These are phyloP conservation scores for Achlya flavicornis DNA, from an alignment of 2,888 invertebrate genomes.

Conservation along the genomic window DNA sequence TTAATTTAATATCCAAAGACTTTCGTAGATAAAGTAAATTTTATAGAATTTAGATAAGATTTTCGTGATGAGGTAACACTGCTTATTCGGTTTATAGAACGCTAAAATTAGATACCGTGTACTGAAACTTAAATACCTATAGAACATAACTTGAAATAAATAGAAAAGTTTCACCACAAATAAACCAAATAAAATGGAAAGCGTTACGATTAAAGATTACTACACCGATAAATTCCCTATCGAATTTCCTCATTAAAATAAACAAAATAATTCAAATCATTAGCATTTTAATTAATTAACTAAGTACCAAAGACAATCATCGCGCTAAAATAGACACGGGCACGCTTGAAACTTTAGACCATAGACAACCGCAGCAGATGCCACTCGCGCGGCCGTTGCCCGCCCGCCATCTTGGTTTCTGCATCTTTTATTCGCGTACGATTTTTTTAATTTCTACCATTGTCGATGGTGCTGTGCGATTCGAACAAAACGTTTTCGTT, in stretches of 20 bases:
- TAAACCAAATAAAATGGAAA: background rate
- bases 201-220: background rate
- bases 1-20: background rate
- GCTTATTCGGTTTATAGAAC: too few relatives aligned
- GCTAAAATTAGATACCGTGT: too few relatives aligned
- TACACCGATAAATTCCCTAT: background rate
- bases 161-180: background rate
- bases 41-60: too few relatives aligned
- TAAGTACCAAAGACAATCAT: constrained; percentile 59
- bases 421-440: constrained; percentile 30
- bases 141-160: background rate
- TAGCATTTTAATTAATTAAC: constrained; percentile 14
- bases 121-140: background rate
- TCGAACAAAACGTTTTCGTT: constrained; percentile 36
- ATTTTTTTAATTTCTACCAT: constrained; percentile 18
- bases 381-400: constrained; percentile 64
- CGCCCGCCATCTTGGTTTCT: constrained; percentile 55
- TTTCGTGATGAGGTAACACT: too few relatives aligned
- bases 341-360: constrained; percentile 63
- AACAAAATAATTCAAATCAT: too few relatives aligned
- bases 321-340: constrained; percentile 38
- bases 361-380: constrained; percentile 63
- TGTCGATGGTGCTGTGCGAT: constrained; percentile 18
- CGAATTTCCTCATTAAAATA: background rate
- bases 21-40: background rate